phyloP scores from a whole-genome alignment of 2,888 invertebrate genomes.

The Cantharis rufa region DNA sequence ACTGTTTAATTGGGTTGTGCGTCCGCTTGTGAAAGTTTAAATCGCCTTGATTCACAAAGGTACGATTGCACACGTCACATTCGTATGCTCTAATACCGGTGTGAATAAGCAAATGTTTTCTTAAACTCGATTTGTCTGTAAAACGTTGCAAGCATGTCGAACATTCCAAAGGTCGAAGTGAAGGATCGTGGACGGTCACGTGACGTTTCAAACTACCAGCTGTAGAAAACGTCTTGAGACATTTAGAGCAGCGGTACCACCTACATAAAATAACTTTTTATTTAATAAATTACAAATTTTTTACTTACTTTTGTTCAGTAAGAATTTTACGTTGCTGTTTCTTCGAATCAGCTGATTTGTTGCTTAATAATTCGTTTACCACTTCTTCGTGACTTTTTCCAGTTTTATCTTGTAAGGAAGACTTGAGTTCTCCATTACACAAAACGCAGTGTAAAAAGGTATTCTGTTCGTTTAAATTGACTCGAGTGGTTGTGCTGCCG shows the following conservation, averaged over 20 bases:
- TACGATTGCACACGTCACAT: slow-evolving; percentile 55
- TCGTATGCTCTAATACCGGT: slow-evolving; percentile 39
- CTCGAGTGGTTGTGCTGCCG: slow-evolving; percentile 55
- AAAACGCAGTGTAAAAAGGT: slow-evolving; percentile 32
- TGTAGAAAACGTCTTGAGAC: slow-evolving; percentile 55
- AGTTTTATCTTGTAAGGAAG: neutral
- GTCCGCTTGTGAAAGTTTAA: slow-evolving; percentile 55
- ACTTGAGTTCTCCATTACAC: slow-evolving; percentile 37
- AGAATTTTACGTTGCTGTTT: neutral
- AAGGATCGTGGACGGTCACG: slow-evolving; percentile 53
- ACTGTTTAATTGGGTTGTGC: slow-evolving; percentile 43
- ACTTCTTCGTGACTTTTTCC: neutral
- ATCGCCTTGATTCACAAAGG: slow-evolving; percentile 53
- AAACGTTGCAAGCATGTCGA: slow-evolving; percentile 55
- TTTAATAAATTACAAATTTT: neutral
- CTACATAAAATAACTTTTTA: slow-evolving; percentile 32
- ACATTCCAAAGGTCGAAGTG: slow-evolving; percentile 53
- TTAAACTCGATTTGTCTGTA: slow-evolving; percentile 52
- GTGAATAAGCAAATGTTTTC: slow-evolving; percentile 56
- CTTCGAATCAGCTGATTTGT: neutral
- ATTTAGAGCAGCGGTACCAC: slow-evolving; percentile 49
- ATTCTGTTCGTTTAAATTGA: slow-evolving; percentile 44
- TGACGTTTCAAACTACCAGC: slow-evolving; percentile 54
- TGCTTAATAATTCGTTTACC: neutral
- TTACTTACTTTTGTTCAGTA: slow-evolving; percentile 1